Evolutionary conservation across 2,113 vertebrate species (phyloP), one percentile per base, ranked within the genome.

Genomic region (Cavia aperea): DNA sequence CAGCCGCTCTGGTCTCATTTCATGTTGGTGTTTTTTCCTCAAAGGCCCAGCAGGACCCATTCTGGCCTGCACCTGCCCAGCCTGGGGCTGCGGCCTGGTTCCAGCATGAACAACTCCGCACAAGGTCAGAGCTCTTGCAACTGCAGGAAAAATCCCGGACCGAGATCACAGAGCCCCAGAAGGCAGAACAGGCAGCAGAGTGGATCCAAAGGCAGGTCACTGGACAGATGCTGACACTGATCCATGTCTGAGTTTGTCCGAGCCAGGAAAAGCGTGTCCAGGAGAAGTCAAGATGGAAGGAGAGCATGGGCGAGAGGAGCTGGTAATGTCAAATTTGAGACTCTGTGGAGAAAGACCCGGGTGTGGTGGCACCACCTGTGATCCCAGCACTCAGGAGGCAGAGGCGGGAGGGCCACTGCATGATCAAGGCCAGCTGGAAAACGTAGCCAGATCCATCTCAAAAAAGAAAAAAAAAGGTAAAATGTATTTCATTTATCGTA

Each of bases 171-270:
- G 36, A 72, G 29, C 54, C 49, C 91, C 81, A 60, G 60, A 73
- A 89, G 92, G 72, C 70, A 91, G 92, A 94, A 81, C 58, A 95
- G 65, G 31, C 87, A 88, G n/a, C 23, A 21, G 84, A 81, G 65
- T 4, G 10, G 36, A 92, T 49, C 24, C 81, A 62, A 84, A 82
- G 11, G 23, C 89, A 77, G 23, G 43, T 58, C 77, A 78, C 14
- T 46, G 51, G 81, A 54, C 68, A 87, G 72, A 72, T 85, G 81
- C 89, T 90, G 86, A n/a, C 85, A 73, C 39, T 91, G 88, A 86
- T 77, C 87, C 62, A 26, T 18, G 72, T 79, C 88, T 77, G 87
- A 49, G 26, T 82, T 85, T 77, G 78, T 72, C 82, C 73, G 91
- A 89, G 77, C 31, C 62, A 68, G 83, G 68, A 68, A 86, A 9